Base-by-base conservation (phyloP, 2,888 invertebrate species). In the Rotaria macrura region DNA sequence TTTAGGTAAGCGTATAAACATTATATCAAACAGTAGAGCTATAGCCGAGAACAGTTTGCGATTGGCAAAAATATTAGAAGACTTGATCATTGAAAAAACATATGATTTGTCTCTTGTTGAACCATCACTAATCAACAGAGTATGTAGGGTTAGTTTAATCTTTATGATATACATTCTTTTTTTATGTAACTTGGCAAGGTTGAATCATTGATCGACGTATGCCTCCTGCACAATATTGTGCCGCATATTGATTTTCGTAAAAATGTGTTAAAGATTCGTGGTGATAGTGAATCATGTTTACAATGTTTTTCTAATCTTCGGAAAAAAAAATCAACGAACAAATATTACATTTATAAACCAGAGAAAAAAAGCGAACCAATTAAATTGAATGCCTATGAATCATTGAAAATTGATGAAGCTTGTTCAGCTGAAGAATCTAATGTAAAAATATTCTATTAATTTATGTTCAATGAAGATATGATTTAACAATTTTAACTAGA, bases 241-340 rank as follows among this genome's bases (percentile, higher is more conserved):
- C 79, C 79, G 5, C 23, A 2, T 25, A n/a, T 79, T 23, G 43
- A 79, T 43, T 79, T 25, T 79, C 7, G 43, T 20, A 25, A 23
- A 40, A 25, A 20, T 12, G 12, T 43, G 43, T 43, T 79, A 79
- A 79, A 25, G 4, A 9, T 79, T 10, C 6, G 7, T 23, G 79
- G 79, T 9, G 79, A 79, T 79, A 1, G 1, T 79, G 40, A 79
- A 23, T 79, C 79, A 43, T 79, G 79, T n/a, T 43, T 14, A n/a
- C 79, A 79, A 79, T 79, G 79, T 79, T 79, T 43, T n/a, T 2
- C 25, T n/a, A 79, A 79, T 79, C 23, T 79, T 43, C 65, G 65
- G 5, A 3, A 14, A 65, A 14, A 34, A 34, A 14, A 2, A 38
- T 17, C 2, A 0, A 20, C 34, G 34, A 14, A 17, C 34, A 34